These are phyloP conservation scores for Pteromalus puparum DNA, from an alignment of 1,140 invertebrate genomes.

Conservation along the genomic window DNA sequence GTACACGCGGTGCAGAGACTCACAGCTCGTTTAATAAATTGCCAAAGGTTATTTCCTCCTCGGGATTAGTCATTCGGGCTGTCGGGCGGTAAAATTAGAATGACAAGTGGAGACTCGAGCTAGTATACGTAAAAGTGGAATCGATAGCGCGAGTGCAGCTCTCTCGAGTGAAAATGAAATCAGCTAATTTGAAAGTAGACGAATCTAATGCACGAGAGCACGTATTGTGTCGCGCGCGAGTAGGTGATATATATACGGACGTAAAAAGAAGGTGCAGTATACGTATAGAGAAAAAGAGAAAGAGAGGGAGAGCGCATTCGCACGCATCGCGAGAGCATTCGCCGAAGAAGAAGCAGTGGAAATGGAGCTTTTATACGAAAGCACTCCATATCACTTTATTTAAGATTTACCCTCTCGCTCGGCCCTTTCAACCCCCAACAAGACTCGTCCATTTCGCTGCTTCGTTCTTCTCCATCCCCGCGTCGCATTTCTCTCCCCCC, in stretches of 20 bases:
- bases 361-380: slow-evolving; percentile 77
- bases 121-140: background rate
- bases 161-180: slow-evolving; percentile 8
- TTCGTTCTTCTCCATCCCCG: slow-evolving; percentile 59
- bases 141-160: background rate
- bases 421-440: slow-evolving; percentile 75
- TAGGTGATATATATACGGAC: slow-evolving; percentile 50
- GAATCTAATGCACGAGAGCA: slow-evolving; percentile 52
- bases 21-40: too few species aligned
- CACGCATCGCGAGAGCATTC: slow-evolving; percentile 47
- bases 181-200: slow-evolving; percentile 49
- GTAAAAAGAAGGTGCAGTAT: slow-evolving; percentile 30
- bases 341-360: slow-evolving; percentile 69
- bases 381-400: slow-evolving; percentile 77
- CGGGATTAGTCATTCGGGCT: background rate
- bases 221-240: slow-evolving; percentile 46
- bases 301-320: background rate
- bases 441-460: slow-evolving; percentile 75
- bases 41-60: background rate
- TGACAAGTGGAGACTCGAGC: background rate
- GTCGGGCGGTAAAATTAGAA: background rate
- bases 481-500: slow-evolving; percentile 24
- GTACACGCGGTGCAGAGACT: too few species aligned
- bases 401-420: slow-evolving; percentile 76
- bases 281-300: background rate